Evolutionary conservation across 2,888 invertebrate species (phyloP).

Genomic region (Marasmarcha lunaedactyla): DNA sequence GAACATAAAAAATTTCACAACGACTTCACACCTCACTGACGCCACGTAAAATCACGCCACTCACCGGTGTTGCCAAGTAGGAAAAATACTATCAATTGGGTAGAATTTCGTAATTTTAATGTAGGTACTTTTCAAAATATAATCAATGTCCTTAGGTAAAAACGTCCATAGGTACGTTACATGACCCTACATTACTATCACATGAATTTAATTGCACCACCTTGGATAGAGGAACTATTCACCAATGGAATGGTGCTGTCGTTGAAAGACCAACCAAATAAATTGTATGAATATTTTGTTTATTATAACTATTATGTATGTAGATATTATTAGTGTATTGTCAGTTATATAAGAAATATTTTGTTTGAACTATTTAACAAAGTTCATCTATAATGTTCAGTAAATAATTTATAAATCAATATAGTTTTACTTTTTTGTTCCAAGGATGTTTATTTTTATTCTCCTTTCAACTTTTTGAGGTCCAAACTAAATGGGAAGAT

Average conservation of each 20-base stretch:
- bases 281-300: slow-evolving; percentile 63
- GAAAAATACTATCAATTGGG: no score
- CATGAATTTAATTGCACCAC: slow-evolving; percentile 48
- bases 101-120: no score
- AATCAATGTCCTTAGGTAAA: no score
- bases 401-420: slow-evolving; percentile 1
- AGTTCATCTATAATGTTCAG: slow-evolving; percentile 3
- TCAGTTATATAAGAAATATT: slow-evolving; percentile 62
- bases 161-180: no score
- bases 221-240: slow-evolving; percentile 40
- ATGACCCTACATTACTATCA: slow-evolving; percentile 60
- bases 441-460: no score
- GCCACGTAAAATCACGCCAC: no score
- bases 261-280: slow-evolving; percentile 67
- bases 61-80: no score
- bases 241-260: slow-evolving; percentile 61
- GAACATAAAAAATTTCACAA: no score
- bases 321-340: slow-evolving; percentile 63
- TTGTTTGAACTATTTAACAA: slow-evolving; percentile 41
- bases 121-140: no score
- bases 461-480: no score
- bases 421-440: neutral
- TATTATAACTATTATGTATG: slow-evolving; percentile 44
- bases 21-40: no score
- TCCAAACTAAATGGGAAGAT: no score